A percentile compares a stretch with the other conserved stretches of the same genome.
Conservation (phyloP, 1,140 invertebrate genomes). For the Subanguina moxae region DNA sequence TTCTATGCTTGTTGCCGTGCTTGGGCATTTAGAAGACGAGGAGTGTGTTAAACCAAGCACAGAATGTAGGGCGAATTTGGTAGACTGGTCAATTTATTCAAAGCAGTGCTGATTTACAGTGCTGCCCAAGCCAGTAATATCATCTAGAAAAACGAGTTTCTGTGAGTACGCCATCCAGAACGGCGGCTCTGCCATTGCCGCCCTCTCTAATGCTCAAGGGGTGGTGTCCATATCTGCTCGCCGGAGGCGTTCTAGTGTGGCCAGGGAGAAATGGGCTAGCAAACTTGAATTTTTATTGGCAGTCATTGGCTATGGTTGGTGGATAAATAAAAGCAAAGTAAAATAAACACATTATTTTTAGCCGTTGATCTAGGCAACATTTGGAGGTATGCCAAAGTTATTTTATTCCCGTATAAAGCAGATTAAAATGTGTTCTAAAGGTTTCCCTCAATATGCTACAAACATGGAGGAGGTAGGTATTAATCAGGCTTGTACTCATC, state of each 20-base stretch:
- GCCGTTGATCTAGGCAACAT: constrained; percentile 70
- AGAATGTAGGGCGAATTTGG: too few relatives aligned
- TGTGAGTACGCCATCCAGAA: not conserved
- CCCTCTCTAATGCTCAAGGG: not conserved
- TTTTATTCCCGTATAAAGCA: not conserved
- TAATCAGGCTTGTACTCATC: too few relatives aligned
- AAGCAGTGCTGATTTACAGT: too few relatives aligned
- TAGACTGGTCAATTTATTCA: too few relatives aligned
- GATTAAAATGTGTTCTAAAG: constrained; percentile 26
- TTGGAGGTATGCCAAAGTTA: constrained; percentile 65
- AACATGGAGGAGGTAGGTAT: constrained; percentile 60
- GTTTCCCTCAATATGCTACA: constrained; percentile 64
- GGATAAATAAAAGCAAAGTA: too few relatives aligned
- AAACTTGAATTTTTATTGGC: constrained; percentile 87
- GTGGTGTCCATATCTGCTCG: constrained; percentile 3
- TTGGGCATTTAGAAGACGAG: too few relatives aligned
- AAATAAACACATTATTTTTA: too few relatives aligned
- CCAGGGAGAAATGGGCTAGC: constrained; percentile 70
- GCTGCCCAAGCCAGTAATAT: too few relatives aligned
- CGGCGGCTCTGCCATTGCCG: not conserved
- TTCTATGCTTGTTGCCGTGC: too few relatives aligned
- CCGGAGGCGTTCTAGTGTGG: constrained; percentile 27
- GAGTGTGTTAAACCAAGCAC: too few relatives aligned
- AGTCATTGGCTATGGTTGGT: constrained; percentile 67
- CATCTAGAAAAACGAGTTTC: not conserved